Evolutionary conservation across 2,797 vertebrate genomes (phyloP).

Genomic region (Rhincodon typus): DNA sequence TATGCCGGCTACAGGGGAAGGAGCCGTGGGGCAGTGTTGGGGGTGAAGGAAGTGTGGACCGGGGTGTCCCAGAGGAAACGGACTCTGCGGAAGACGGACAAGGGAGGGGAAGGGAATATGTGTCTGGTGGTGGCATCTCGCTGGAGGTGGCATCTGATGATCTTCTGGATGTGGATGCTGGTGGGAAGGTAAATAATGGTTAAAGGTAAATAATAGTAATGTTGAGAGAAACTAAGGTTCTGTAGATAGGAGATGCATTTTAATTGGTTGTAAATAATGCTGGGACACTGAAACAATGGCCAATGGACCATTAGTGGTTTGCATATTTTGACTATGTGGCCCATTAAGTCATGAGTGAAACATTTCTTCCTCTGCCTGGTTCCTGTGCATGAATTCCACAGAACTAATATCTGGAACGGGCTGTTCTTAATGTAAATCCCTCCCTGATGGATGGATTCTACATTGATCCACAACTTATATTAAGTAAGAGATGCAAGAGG

Average conservation of each 20-base stretch:
- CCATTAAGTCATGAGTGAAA: background rate
- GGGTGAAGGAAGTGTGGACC: too few species aligned
- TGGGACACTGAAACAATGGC: background rate
- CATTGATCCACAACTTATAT: background rate
- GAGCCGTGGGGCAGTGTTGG: too few species aligned
- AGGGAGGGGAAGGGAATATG: too few species aligned
- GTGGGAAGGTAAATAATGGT: background rate
- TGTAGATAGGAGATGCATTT: background rate
- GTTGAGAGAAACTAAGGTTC: background rate
- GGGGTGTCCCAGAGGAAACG: too few species aligned
- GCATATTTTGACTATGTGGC: background rate
- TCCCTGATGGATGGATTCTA: background rate
- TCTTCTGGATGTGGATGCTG: too few species aligned
- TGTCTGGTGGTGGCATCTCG: too few species aligned
- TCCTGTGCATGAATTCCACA: background rate
- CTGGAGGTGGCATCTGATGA: too few species aligned
- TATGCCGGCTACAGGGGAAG: too few species aligned
- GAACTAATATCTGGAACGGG: background rate
- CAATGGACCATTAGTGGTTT: background rate
- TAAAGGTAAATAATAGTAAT: background rate
- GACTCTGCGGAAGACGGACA: too few species aligned
- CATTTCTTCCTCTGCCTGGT: background rate
- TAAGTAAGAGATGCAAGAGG: background rate
- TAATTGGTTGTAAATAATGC: background rate
- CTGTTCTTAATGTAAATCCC: background rate